phyloP scores from a whole-genome alignment of 1,140 invertebrate species.

The Gerris buenoi region DNA sequence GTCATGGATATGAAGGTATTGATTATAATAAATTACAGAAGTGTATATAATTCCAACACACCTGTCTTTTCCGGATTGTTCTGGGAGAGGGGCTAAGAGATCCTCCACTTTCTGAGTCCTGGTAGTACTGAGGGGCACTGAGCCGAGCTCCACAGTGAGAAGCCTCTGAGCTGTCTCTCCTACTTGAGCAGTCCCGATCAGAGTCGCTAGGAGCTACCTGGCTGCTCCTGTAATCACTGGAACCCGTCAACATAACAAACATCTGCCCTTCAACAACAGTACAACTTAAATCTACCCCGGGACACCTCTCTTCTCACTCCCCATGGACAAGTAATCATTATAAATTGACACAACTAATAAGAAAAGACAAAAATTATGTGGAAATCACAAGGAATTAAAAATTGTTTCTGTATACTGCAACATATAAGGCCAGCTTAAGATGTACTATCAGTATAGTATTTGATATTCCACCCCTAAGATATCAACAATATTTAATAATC shows the following conservation, averaged over 20 bases:
- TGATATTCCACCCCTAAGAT: too few species aligned
- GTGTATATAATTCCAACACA: constrained; percentile 27
- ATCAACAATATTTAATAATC: too few species aligned
- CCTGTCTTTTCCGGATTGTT: constrained; percentile 62
- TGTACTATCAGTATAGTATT: too few species aligned
- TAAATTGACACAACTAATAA: too few species aligned
- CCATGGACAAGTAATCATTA: too few species aligned
- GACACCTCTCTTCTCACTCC: not conserved
- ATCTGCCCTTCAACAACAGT: not conserved
- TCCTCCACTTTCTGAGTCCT: constrained; percentile 72
- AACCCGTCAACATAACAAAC: constrained; percentile 27
- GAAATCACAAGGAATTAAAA: too few species aligned
- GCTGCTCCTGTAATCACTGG: constrained; percentile 79
- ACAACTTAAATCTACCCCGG: not conserved
- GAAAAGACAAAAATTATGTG: too few species aligned
- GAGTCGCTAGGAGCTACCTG: constrained; percentile 67
- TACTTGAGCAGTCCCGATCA: constrained; percentile 60
- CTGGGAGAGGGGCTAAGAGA: constrained; percentile 72
- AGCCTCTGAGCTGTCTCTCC: constrained; percentile 42
- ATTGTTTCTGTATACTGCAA: too few species aligned
- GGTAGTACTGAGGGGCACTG: constrained; percentile 41
- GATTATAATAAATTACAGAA: too few species aligned
- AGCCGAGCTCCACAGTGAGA: constrained; percentile 29
- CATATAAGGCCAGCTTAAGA: too few species aligned
- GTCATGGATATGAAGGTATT: too few species aligned